A percentile compares a stretch with the other conserved stretches of the same genome.
Evolutionary conservation across 2,888 invertebrate species (phyloP).

Genomic region (Exocentrus adspersus): DNA sequence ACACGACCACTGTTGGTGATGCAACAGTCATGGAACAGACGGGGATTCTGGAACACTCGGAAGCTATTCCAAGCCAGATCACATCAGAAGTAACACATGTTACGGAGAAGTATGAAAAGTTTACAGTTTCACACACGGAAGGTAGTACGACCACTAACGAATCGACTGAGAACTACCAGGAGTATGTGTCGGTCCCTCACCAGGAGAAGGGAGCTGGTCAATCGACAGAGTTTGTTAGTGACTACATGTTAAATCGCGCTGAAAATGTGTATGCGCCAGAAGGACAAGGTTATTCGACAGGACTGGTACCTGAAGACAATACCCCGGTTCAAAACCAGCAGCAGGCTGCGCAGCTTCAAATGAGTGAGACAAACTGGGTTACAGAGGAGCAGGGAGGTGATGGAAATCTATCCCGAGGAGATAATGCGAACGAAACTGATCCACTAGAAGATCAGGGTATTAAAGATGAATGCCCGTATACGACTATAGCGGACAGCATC

Average conservation of each 20-base stretch:
- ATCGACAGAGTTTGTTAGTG: conserved; percentile 1
- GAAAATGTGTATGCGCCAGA: conserved; percentile 17
- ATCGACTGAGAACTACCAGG: neutral
- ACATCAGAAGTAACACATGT: neutral
- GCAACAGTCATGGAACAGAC: too few relatives aligned
- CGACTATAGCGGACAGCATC: neutral
- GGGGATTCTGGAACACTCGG: too few relatives aligned
- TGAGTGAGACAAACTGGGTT: neutral
- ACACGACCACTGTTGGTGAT: neutral
- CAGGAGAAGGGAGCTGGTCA: neutral
- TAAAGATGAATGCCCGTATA: neutral
- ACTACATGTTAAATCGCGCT: conserved; percentile 11
- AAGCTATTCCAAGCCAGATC: too few relatives aligned
- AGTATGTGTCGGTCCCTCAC: neutral
- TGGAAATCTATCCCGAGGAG: neutral
- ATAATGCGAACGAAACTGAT: neutral
- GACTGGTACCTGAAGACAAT: too few relatives aligned
- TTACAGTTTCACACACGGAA: too few relatives aligned
- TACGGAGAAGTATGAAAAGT: neutral
- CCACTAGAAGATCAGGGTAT: neutral
- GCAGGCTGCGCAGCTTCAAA: neutral
- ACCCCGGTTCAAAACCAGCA: too few relatives aligned
- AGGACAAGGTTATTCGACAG: conserved; percentile 9
- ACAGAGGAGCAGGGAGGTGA: neutral
- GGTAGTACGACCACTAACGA: too few relatives aligned